Conservation (phyloP, 1,140 invertebrate genomes). For the Drosophila mojavensis region DNA sequence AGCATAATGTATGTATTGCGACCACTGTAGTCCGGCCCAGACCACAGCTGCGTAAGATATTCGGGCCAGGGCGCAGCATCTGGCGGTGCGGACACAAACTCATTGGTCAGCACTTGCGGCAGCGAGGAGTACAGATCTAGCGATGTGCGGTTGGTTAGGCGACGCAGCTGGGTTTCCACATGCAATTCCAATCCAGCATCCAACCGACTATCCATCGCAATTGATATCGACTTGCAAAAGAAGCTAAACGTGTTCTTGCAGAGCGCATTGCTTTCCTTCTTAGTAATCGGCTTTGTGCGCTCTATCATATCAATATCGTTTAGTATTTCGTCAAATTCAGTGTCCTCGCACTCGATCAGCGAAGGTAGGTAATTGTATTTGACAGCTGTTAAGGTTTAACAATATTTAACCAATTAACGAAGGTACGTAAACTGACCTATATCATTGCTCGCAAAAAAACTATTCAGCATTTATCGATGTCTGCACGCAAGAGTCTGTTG, state of each 20-base stretch:
- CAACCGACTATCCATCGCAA: conserved; percentile 90
- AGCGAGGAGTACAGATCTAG: conserved; percentile 79
- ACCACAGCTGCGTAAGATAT: conserved; percentile 80
- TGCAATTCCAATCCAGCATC: conserved; percentile 90
- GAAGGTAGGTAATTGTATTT: conserved; percentile 86
- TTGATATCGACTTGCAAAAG: conserved; percentile 86
- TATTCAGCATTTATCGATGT: too few relatives aligned
- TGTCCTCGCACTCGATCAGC: conserved; percentile 89
- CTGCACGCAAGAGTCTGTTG: too few relatives aligned
- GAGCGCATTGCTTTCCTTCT: conserved; percentile 71
- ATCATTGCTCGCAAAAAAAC: too few relatives aligned
- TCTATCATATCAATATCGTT: conserved; percentile 89
- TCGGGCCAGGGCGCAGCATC: conserved; percentile 84
- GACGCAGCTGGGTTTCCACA: conserved; percentile 89
- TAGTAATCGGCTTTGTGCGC: conserved; percentile 85
- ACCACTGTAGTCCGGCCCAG: conserved; percentile 74
- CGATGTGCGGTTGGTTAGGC: conserved; percentile 86
- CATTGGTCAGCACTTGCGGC: conserved; percentile 84
- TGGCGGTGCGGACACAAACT: conserved; percentile 77
- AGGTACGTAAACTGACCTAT: background rate
- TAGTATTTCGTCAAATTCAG: conserved; percentile 89
- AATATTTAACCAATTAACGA: background rate
- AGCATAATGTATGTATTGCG: conserved; percentile 86
- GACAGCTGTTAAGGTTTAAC: conserved; percentile 49
- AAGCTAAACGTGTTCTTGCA: conserved; percentile 79